Conservation (phyloP, 2,113 vertebrate genomes). For the Engystomops pustulosus region DNA sequence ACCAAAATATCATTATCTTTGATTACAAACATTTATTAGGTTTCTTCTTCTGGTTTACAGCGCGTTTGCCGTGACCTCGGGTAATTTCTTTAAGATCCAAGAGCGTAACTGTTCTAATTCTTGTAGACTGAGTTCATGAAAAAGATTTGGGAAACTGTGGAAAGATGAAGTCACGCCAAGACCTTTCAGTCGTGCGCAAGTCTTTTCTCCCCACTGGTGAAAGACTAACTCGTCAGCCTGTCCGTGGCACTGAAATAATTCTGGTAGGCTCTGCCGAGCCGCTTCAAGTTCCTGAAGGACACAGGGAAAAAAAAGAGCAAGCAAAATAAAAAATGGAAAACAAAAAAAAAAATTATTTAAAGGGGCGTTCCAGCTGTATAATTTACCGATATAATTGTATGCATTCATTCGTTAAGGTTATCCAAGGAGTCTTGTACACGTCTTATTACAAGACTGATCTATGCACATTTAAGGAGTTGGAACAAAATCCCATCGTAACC, state of each 20-base stretch:
- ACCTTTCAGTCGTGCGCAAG: constrained; percentile 72
- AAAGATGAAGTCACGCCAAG: constrained; percentile 78
- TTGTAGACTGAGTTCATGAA: constrained; percentile 78
- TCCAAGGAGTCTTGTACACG: no score
- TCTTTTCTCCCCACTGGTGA: constrained; percentile 85
- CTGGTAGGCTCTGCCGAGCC: constrained; percentile 70
- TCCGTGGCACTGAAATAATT: constrained; percentile 88
- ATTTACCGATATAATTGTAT: no score
- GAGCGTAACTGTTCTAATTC: constrained; percentile 80
- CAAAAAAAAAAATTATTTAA: no score
- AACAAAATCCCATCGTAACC: no score
- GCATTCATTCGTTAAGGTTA: no score
- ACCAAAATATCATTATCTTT: neutral
- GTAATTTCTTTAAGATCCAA: constrained; percentile 85
- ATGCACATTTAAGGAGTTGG: no score
- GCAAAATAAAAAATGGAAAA: neutral
- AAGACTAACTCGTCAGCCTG: constrained; percentile 81
- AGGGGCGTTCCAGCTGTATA: no score
- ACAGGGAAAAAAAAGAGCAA: neutral
- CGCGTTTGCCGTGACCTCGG: constrained; percentile 60
- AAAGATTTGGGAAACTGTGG: constrained; percentile 77
- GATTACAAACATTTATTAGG: neutral
- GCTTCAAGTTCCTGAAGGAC: constrained; percentile 66
- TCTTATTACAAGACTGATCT: no score
- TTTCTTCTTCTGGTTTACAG: neutral